A percentile compares a stretch with the other conserved stretches of the same genome.
phyloP scores from a whole-genome alignment of 2,888 invertebrate species.

The Microctonus aethiopoides region DNA sequence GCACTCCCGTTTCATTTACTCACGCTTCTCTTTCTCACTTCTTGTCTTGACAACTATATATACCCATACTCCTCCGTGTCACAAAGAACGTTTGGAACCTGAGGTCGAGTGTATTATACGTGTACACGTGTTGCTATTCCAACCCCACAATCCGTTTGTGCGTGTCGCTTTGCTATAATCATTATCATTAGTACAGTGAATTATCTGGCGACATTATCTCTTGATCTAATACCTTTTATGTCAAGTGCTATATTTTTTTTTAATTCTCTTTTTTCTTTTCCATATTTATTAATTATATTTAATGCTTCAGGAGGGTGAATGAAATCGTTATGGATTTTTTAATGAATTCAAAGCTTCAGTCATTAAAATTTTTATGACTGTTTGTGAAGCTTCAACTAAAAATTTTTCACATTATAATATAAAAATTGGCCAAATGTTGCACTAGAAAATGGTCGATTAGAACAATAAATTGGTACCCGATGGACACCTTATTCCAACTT shows the following conservation, averaged over 20 bases:
- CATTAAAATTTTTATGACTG: not conserved
- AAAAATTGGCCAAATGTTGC: not conserved
- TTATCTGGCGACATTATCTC: slow-evolving; percentile 14
- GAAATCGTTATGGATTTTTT: not conserved
- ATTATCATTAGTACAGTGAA: slow-evolving; percentile 36
- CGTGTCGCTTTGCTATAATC: slow-evolving; percentile 34
- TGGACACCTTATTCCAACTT: slow-evolving; percentile 1
- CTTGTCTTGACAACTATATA: slow-evolving; percentile 9
- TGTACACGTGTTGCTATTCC: slow-evolving; percentile 19
- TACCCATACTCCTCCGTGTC: not conserved
- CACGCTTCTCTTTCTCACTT: not conserved
- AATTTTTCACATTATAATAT: not conserved
- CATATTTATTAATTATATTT: not conserved
- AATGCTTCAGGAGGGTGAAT: not conserved
- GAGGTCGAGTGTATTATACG: slow-evolving; percentile 8
- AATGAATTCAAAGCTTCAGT: not conserved
- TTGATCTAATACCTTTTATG: not conserved
- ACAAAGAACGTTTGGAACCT: slow-evolving; percentile 17
- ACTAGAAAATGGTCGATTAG: not conserved
- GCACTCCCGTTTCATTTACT: slow-evolving; percentile 14
- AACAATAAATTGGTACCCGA: not conserved
- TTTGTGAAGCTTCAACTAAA: not conserved
- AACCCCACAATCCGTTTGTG: slow-evolving; percentile 19
- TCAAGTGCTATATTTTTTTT: not conserved
- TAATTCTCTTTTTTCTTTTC: not conserved